These are phyloP conservation scores for Pelobates cultripes DNA, from an alignment of 2,797 vertebrate species.

Conservation along the genomic window DNA sequence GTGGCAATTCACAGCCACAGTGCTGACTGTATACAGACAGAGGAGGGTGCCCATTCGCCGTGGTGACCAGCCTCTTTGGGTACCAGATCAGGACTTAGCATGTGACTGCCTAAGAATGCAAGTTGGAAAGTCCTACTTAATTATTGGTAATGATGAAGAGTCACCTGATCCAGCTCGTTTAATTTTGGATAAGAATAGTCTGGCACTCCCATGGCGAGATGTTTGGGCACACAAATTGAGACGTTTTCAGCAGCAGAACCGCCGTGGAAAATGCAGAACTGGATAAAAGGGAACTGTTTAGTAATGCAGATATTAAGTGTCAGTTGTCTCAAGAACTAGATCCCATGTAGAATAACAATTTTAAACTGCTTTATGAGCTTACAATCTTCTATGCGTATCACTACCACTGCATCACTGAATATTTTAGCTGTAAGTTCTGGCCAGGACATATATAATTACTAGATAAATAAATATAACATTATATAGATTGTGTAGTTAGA, in stretches of 20 bases:
- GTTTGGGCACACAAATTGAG: slow-evolving; percentile 85
- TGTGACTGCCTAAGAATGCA: slow-evolving; percentile 83
- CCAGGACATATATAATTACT: slow-evolving; percentile 5
- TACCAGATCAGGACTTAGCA: slow-evolving; percentile 80
- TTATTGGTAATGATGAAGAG: slow-evolving; percentile 73
- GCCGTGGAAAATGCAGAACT: slow-evolving; percentile 74
- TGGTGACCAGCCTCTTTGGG: slow-evolving; percentile 82
- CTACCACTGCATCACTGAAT: slow-evolving; percentile 41
- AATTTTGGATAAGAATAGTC: slow-evolving; percentile 81
- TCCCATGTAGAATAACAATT: slow-evolving; percentile 28
- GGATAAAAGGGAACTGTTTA: slow-evolving; percentile 10
- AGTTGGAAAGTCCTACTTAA: slow-evolving; percentile 77
- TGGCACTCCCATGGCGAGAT: slow-evolving; percentile 87
- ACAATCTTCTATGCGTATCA: slow-evolving; percentile 10
- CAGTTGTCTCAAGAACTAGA: slow-evolving; percentile 14
- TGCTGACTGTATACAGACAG: slow-evolving; percentile 81
- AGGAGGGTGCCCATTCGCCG: slow-evolving; percentile 68
- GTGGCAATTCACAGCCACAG: slow-evolving; percentile 82
- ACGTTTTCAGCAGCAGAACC: slow-evolving; percentile 83
- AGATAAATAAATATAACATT: not conserved
- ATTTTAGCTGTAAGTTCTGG: slow-evolving; percentile 22
- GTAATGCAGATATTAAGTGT: slow-evolving; percentile 5
- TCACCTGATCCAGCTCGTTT: slow-evolving; percentile 78
- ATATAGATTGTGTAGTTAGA: not conserved
- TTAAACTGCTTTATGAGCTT: slow-evolving; percentile 20